Evolutionary conservation across 2,113 vertebrate species (phyloP), one percentile per base, ranked within the genome.

Genomic region (Megatriorchis doriae): DNA sequence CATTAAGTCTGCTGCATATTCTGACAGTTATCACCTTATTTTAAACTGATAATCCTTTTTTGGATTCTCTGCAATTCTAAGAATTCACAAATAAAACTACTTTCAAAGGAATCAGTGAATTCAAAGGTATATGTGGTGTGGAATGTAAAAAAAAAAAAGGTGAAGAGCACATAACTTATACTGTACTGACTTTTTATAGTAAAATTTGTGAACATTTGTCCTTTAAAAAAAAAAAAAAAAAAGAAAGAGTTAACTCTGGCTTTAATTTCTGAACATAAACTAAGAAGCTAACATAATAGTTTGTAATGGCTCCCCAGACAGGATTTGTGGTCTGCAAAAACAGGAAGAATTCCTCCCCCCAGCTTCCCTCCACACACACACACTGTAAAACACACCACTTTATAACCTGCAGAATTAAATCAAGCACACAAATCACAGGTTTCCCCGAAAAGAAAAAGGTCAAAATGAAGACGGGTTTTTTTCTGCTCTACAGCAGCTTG

Each of bases 261-360:
- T 81, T 84, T 87, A 81, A 93, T 83, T 95, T 92, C 91, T 95
- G n/a, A 94, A 68, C 71, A 85, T 42, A 86, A 94, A 77, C 67
- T 92, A 97, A 91, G 90, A 88, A 94, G 48, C 50, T 61, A 93
- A 73, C 56, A 67, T 88, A 96, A 94, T 74, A 94, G 94, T 63
- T 93, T 66, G 11, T 63, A 95, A 94, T 65, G 84, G 67, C 59
- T 96, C 92, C 81, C 84, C 86, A 89, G 83, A 78, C 86, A 90
- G 81, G 82, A 93, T 85, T 95, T 94, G 32, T n/a, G 32, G 66
- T 95, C 88, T 93, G 83, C 84, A 96, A 97, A 98, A 96, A 94
- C 96, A 97, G 96, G 93, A 98, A 97, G 95, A 94, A 92, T 91
- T 81, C 80, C 88, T 78, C 88, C 71, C 42, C 18, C 58, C 67